Base-by-base conservation (phyloP, 2,888 invertebrate genomes). In the Stenodera caucasica region DNA sequence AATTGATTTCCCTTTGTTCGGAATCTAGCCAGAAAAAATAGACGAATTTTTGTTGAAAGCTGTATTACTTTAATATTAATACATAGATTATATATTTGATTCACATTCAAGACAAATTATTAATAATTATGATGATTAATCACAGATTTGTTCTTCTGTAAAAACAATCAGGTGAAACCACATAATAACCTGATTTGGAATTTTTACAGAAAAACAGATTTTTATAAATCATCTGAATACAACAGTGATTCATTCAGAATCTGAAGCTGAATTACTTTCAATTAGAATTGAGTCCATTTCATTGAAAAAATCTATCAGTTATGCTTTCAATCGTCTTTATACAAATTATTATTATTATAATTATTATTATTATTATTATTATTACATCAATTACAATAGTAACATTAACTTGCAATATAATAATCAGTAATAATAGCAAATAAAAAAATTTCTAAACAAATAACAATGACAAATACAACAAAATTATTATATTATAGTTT, bases 101-200 rank as follows among this genome's bases (percentile, higher is more conserved):
- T 78, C 78, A 79, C 78, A 79, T 78, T 76, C n/a, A 70, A 79
- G 71, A 77, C 72, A 73, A 76, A 75, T 72, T 67, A 77, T 67
- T 66, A 66, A 58, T 66, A 66, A 59, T 68, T 71, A 67, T 67
- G 61, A 65, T 65, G 67, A 64, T 60, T 51, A 37, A 59, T 61
- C 45, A 18, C 23, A 37, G 15, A 14, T 61, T 60, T 59, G 52
- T 58, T 60, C 53, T 59, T 65, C 60, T 55, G 61, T 30, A 15
- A 32, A 30, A n/a, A n/a, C 55, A 53, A 64, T 57, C 58, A 64
- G 73, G 74, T 72, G 69, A 72, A 76, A 75, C 77, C 77, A 77
- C 77, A 70, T 71, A 76, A 74, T 71, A 76, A 74, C 76, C 69
- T 65, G 61, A 64, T 63, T 45, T 1, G 14, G 11, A 21, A 1